These are phyloP conservation scores for Drosophila ambigua DNA, from an alignment of 1,140 invertebrate species.

Conservation along the genomic window DNA sequence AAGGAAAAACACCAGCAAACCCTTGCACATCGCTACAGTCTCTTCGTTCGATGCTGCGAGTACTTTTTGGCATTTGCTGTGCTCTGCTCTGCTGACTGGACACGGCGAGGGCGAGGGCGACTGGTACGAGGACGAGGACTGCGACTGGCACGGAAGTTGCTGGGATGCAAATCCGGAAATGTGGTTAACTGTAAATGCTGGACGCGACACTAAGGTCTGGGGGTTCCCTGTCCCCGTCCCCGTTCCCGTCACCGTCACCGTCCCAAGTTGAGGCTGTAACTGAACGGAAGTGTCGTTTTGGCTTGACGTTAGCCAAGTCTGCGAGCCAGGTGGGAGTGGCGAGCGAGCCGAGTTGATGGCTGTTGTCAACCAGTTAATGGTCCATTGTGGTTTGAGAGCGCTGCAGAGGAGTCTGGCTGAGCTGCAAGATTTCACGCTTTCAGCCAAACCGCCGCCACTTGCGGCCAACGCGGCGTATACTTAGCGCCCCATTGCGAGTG, in stretches of 20 bases:
- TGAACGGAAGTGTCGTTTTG: slow-evolving; percentile 68
- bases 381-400: slow-evolving; percentile 63
- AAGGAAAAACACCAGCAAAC: slow-evolving; percentile 30
- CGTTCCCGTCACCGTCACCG: no score
- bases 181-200: slow-evolving; percentile 69
- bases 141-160: slow-evolving; percentile 44
- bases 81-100: neutral
- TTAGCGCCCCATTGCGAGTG: slow-evolving; percentile 36
- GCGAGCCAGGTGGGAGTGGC: slow-evolving; percentile 18
- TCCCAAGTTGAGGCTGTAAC: neutral
- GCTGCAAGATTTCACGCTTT: slow-evolving; percentile 52
- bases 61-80: slow-evolving; percentile 23
- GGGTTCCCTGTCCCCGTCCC: neutral
- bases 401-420: slow-evolving; percentile 10
- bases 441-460: slow-evolving; percentile 48
- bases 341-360: slow-evolving; percentile 24
- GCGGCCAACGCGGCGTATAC: slow-evolving; percentile 60
- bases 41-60: slow-evolving; percentile 14
- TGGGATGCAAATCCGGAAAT: slow-evolving; percentile 70
- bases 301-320: slow-evolving; percentile 54
- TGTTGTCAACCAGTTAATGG: slow-evolving; percentile 67
- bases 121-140: neutral
- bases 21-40: slow-evolving; percentile 42
- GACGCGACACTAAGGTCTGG: slow-evolving; percentile 50
- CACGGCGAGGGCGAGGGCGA: no score